Base-by-base conservation (phyloP, 1,140 invertebrate species). In the Pseudomyrmex flavicornis region DNA sequence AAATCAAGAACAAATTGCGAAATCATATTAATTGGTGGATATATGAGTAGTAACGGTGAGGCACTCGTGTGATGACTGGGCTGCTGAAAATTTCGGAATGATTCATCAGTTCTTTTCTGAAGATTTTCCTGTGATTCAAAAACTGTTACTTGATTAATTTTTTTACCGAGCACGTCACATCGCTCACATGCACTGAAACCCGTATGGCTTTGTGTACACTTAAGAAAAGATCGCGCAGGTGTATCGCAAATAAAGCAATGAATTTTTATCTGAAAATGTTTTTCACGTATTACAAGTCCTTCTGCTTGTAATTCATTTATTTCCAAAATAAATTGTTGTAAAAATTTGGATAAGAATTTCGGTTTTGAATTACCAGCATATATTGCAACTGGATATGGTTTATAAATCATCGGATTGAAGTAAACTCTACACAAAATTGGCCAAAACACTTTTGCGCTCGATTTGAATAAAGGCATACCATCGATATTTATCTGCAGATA, bases 21-120 rank as follows among this genome's bases (percentile, higher is more conserved):
- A 61, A 61, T 61, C 59, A 26, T 61, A 22, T 61, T 61, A 26
- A 61, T 61, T 61, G 20, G 59, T 61, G 22, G 59, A 61, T 61
- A 20, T 20, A 61, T 61, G 20, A 61, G 59, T 22, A 61, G 10
- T 61, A 61, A 61, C 9, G 59, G 59, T 61, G 59, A 22, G 59
- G 20, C 59, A 61, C 20, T 61, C 20, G 59, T 61, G 20, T 61
- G 59, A 61, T 61, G 59, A 22, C 9, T 20, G 17, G 58, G 20
- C 8, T 61, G 20, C 8, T 20, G 2, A 22, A 61, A 61, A 61
- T 22, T 61, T 61, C 20, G 59, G 20, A 61, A 61, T 22, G 20
- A 61, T 61, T 61, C 59, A 61, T 61, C 20, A 22, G 20, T 61
- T 61, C 59, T 61, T 61, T 26, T 9, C 20, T 59, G 59, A 26